phyloP scores from a whole-genome alignment of 2,888 invertebrate genomes.

The Heliconius hortense region DNA sequence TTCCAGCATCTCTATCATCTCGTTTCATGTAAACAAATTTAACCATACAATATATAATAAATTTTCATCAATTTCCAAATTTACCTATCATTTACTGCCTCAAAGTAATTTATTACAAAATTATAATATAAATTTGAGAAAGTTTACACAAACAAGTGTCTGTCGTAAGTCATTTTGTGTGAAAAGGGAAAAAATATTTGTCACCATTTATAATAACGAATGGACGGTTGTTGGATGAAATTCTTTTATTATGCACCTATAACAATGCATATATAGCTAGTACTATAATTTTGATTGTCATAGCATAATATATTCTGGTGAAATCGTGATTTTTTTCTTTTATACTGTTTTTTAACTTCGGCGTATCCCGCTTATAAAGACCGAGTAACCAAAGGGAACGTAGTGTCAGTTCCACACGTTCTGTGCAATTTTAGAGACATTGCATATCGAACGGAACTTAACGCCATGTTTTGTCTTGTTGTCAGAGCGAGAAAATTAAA shows the following conservation, averaged over 20 bases:
- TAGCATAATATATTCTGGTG: too few relatives aligned
- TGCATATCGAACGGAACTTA: too few relatives aligned
- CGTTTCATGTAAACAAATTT: background rate
- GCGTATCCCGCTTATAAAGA: background rate
- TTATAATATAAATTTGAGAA: constrained; percentile 10
- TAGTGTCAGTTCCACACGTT: too few relatives aligned
- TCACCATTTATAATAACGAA: background rate
- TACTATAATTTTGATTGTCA: too few relatives aligned
- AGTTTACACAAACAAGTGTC: background rate
- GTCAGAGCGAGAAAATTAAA: too few relatives aligned
- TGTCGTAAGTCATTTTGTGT: constrained; percentile 3
- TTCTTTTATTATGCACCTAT: background rate
- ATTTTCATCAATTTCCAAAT: background rate
- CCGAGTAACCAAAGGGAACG: background rate
- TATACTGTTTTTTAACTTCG: background rate
- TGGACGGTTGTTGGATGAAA: background rate
- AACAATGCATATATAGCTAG: background rate
- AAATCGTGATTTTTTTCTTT: too few relatives aligned
- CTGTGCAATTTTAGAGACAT: too few relatives aligned
- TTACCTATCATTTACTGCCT: background rate
- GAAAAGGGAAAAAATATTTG: background rate
- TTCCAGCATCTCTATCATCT: background rate
- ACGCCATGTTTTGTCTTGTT: too few relatives aligned
- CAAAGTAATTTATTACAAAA: background rate
- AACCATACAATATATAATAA: background rate